Base-by-base conservation (phyloP, 2,888 invertebrate species). In the Actias luna region DNA sequence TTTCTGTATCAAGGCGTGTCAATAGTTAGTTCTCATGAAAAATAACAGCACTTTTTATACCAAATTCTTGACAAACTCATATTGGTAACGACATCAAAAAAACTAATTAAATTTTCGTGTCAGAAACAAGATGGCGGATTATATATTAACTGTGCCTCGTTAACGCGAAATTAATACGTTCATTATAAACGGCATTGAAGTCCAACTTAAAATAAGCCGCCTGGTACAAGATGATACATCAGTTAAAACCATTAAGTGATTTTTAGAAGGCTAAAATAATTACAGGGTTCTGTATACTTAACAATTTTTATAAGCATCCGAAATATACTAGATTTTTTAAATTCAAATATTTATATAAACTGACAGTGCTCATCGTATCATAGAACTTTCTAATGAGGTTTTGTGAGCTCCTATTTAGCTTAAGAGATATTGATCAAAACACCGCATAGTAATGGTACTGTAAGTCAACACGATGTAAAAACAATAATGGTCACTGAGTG, bases 91-190 rank as follows among this genome's bases (percentile, higher is more conserved):
- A 55, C 29, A 29, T 29, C 16, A 8, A 46, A 46, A 33, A 29
- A 27, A n/a, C 3, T 7, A 29, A 16, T 29, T 29, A 5, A 12
- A 5, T 29, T 27, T 2, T 14, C 16, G 55, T 29, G 18, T 29
- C 12, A 61, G 39, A 61, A 55, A 27, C 27, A 55, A 29, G 29
- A 55, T 55, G 18, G 55, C 61, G 61, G 55, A 22, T 61, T 58
- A 57, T 42, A 39, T 31, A 57, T 58, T 61, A 52, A 61, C 35
- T 33, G 61, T 22, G 57, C 5, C 61, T 58, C 58, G 61, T 61
- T 58, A 58, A 61, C 36, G 35, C 57, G 61, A 61, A 61, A 61
- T 61, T 61, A 61, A 61, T 61, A 61, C 58, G 61, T 61, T 42
- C 61, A 58, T 58, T 61, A 61, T 31, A 27, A 42, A 31, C 61